Percentiles rank a stretch among this genome's conserved stretches.
phyloP scores from a whole-genome alignment of 2,113 vertebrate genomes.

The Podarcis cretensis region DNA sequence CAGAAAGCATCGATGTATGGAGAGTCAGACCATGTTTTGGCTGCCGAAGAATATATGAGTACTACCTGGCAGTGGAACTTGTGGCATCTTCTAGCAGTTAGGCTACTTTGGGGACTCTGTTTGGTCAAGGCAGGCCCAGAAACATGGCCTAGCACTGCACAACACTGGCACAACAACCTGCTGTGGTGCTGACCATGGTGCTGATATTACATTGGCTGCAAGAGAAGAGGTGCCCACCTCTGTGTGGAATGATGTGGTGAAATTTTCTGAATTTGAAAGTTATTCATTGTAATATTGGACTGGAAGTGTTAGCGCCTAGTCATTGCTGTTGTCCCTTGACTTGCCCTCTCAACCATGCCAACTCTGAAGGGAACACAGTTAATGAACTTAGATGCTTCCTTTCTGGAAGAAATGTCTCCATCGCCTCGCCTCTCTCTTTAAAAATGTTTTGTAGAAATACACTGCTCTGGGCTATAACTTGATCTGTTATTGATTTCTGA shows the following conservation, averaged over 20 bases:
- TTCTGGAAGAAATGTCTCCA: not conserved
- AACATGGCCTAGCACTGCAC: not conserved
- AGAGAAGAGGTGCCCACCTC: not conserved
- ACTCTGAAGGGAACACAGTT: not conserved
- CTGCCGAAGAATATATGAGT: no score
- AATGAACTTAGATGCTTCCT: not conserved
- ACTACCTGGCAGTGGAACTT: not conserved
- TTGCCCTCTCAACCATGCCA: not conserved
- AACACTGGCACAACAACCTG: not conserved
- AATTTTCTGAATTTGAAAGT: not conserved
- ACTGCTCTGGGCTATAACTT: slow-evolving; percentile 20
- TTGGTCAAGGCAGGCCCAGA: not conserved
- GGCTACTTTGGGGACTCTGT: not conserved
- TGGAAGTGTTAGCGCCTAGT: not conserved
- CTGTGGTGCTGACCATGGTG: no score
- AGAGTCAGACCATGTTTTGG: no score
- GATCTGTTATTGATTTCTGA: not conserved
- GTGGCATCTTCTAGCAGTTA: not conserved
- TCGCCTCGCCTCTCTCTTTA: not conserved
- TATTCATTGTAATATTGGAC: not conserved
- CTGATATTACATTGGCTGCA: not conserved
- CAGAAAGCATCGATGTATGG: no score
- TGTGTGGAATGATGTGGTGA: not conserved
- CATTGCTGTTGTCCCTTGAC: not conserved
- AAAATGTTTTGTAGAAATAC: not conserved